Percentiles rank a stretch among this genome's conserved stretches.
phyloP scores from a whole-genome alignment of 2,113 vertebrate genomes.

The Zosterops hypoxanthus region DNA sequence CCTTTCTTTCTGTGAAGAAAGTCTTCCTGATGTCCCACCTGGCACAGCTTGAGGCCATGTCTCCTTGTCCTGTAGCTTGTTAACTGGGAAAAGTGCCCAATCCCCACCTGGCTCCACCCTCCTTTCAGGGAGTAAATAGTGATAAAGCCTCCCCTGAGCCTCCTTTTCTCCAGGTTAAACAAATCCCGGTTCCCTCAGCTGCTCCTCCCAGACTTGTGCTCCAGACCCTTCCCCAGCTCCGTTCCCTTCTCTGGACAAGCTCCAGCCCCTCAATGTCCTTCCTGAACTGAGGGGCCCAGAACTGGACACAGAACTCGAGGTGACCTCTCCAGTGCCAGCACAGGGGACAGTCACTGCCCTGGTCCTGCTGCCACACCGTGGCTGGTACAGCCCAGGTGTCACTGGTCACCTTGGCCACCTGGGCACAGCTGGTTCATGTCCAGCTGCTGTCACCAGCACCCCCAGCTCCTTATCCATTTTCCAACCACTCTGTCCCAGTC shows the following conservation, averaged over 20 bases:
- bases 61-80: not conserved
- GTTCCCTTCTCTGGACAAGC: accelerated
- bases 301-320: accelerated
- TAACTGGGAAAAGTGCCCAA: not conserved
- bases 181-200: not conserved
- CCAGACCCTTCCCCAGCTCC: not conserved
- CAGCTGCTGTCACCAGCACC: accelerated
- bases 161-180: not conserved
- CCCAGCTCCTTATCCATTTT: not conserved
- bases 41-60: not conserved
- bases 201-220: not conserved
- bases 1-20: not conserved
- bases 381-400: not conserved
- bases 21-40: not conserved
- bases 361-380: not conserved
- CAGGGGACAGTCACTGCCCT: not conserved
- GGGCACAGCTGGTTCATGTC: accelerated
- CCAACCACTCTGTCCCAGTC: accelerated
- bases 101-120: not conserved
- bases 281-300: accelerated
- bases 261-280: not conserved
- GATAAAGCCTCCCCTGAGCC: not conserved
- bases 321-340: not conserved
- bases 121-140: not conserved
- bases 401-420: not conserved